These are phyloP conservation scores for Orientallactaga sibirica DNA, from an alignment of 2,797 vertebrate genomes.

Conservation along the genomic window DNA sequence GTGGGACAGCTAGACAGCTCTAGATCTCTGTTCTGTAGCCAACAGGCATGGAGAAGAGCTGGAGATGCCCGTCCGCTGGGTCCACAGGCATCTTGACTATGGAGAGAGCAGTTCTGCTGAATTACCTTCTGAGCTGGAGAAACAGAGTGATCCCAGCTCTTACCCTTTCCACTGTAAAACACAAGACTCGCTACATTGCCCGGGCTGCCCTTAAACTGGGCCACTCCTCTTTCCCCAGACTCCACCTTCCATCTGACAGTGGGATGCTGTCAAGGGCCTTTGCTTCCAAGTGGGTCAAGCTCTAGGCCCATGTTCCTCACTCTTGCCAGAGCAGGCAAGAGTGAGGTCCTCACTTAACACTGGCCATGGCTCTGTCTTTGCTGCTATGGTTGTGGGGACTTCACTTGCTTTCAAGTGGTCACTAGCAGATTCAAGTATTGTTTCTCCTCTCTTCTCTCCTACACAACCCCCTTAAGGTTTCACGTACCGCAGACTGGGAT, in stretches of 20 bases:
- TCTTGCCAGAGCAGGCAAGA: background rate
- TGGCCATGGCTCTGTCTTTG: background rate
- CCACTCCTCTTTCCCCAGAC: too few relatives aligned
- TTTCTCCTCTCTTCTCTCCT: too few relatives aligned
- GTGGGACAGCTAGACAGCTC: background rate
- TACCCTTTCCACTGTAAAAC: background rate
- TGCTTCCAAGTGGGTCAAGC: background rate
- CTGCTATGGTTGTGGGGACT: background rate
- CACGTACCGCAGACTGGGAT: too few relatives aligned
- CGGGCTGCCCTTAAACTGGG: too few relatives aligned
- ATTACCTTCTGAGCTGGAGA: background rate
- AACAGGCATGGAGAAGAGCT: too few relatives aligned
- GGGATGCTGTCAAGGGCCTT: background rate
- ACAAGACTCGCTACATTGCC: too few relatives aligned
- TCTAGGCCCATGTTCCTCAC: background rate
- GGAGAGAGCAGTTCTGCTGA: too few relatives aligned
- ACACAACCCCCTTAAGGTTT: too few relatives aligned
- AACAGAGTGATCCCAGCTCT: background rate
- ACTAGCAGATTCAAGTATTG: background rate
- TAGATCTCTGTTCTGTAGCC: background rate
- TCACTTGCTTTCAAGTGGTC: background rate
- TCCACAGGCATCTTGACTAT: too few relatives aligned
- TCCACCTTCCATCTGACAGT: too few relatives aligned
- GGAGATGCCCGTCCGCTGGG: background rate
- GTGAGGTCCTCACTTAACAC: background rate